Evolutionary conservation across 2,113 vertebrate genomes (phyloP).

Genomic region (Thermophis baileyi): DNA sequence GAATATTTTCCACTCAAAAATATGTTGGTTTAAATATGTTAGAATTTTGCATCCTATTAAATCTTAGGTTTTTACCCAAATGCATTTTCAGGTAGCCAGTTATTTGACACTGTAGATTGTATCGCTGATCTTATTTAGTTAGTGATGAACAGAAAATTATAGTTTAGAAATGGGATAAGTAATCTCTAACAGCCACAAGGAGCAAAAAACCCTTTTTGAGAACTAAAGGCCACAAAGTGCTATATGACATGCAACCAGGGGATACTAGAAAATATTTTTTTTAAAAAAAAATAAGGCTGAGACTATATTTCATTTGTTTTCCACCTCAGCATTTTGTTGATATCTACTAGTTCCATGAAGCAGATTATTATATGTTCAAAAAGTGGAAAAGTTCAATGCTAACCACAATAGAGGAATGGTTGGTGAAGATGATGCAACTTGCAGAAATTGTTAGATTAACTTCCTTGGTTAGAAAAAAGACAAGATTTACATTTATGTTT

Average conservation of each 20-base stretch:
- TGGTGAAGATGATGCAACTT: too few relatives aligned
- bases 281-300: not conserved
- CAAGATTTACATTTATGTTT: too few relatives aligned
- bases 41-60: not conserved
- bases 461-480: too few relatives aligned
- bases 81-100: not conserved
- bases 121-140: not conserved
- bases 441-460: too few relatives aligned
- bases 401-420: too few relatives aligned
- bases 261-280: not conserved
- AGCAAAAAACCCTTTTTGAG: not conserved
- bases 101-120: not conserved
- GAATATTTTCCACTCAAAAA: not conserved
- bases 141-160: not conserved
- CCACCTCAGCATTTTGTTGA: conserved; percentile 23
- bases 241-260: not conserved
- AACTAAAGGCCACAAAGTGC: not conserved
- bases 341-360: conserved; percentile 47
- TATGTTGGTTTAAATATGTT: not conserved
- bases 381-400: too few relatives aligned
- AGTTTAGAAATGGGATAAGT: not conserved
- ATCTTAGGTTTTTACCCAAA: not conserved
- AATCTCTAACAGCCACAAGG: not conserved
- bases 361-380: not conserved
- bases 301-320: not conserved